These are phyloP conservation scores for Brachyalestes nurse DNA, from an alignment of 2,797 vertebrate species.

Conservation along the genomic window DNA sequence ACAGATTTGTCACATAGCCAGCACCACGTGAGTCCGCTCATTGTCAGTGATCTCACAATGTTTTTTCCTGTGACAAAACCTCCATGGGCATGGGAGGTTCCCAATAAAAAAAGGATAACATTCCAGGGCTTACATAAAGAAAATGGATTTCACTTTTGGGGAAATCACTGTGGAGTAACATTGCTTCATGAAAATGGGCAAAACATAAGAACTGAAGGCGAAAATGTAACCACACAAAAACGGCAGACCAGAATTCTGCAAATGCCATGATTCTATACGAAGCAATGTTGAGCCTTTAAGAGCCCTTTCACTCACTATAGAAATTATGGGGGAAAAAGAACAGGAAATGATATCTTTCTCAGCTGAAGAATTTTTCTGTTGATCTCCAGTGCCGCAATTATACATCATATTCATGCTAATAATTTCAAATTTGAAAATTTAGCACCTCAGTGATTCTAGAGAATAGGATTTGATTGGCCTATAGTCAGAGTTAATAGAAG, in stretches of 20 bases:
- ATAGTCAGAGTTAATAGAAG: constrained; percentile 33
- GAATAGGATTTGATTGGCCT: constrained; percentile 52
- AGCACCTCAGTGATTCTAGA: constrained; percentile 29
- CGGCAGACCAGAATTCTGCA: neutral
- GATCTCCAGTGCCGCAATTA: constrained; percentile 9
- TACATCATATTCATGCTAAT: constrained; percentile 46
- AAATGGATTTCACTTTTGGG: neutral
- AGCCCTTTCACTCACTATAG: neutral
- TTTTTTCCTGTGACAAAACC: constrained; percentile 9
- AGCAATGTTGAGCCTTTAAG: neutral
- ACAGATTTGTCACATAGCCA: neutral
- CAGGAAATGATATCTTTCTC: constrained; percentile 30
- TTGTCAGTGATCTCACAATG: neutral
- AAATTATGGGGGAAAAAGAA: neutral
- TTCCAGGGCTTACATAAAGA: neutral
- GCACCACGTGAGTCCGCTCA: neutral
- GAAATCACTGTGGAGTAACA: neutral
- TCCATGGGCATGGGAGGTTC: neutral
- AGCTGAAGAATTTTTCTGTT: constrained; percentile 11
- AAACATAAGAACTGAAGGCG: neutral
- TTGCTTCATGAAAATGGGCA: neutral
- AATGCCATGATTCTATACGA: constrained; percentile 9
- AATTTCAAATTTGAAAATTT: constrained; percentile 47
- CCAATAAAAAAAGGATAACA: neutral
- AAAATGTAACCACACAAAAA: neutral